phyloP scores from a whole-genome alignment of 2,113 vertebrate genomes.

The Phaethornis superciliosus region DNA sequence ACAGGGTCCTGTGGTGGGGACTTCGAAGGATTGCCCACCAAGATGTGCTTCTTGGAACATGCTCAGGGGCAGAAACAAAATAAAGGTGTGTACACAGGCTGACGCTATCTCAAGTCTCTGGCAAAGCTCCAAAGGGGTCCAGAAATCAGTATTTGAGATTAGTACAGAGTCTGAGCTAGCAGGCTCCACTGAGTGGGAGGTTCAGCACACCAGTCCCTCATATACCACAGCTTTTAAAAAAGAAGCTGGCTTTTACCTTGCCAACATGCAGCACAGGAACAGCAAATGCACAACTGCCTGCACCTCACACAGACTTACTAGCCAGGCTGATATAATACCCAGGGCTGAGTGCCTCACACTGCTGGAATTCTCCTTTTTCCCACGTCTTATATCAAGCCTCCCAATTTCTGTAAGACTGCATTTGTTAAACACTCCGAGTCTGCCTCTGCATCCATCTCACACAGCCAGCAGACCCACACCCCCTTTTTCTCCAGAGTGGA shows the following conservation, averaged over 20 bases:
- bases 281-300: neutral
- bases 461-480: neutral
- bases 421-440: neutral
- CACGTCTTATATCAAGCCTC: neutral
- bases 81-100: neutral
- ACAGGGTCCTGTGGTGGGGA: neutral
- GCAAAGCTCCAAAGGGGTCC: neutral
- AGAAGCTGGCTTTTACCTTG: neutral
- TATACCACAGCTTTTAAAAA: neutral
- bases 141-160: neutral
- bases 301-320: neutral
- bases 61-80: neutral
- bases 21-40: neutral
- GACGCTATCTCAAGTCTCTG: neutral
- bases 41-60: neutral
- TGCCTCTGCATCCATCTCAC: neutral
- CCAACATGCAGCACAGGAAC: accelerated
- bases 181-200: neutral
- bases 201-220: neutral
- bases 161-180: neutral
- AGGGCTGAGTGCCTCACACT: neutral
- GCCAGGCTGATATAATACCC: neutral
- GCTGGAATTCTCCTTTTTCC: neutral
- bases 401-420: neutral
- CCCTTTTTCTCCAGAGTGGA: neutral